Base-by-base conservation (phyloP, 2,797 vertebrate genomes). In the Rhincodon typus region DNA sequence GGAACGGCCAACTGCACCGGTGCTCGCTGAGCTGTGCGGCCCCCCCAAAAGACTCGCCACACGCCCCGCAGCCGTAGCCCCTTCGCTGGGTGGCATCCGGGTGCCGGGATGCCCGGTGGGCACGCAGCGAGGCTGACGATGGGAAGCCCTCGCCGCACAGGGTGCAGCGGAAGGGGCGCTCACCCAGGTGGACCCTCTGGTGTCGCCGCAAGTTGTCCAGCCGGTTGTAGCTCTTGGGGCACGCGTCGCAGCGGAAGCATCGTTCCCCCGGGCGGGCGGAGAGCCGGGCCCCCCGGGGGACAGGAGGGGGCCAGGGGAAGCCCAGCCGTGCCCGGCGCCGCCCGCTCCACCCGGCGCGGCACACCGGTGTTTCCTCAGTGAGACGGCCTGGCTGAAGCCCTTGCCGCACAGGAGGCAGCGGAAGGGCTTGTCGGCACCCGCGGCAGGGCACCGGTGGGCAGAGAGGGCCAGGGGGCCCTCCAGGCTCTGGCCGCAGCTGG, bases 341-440 rank as follows among this genome's bases (percentile, higher is more conserved):
- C 23, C 46, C 2, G 7, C 1, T 23, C 86, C 99, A 27, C 97
- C 97, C 6, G 97, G 82, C 96, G 98, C 98, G 0, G 98, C 98
- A 0, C 99, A 99, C 96, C 99, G 99, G 98, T 99, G 99, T 96
- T 99, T 97, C 96, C 99, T 98, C 96, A 99, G 97, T 96, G 99
- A 99, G 0, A 98, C 98, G 0, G 99, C 99, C 96, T 99, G 99
- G 97, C 98, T 99, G 97, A 99, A 99, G 97, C 99, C 99, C 95
- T 99, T 99, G 97, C 99, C 98, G 97, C 99, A 99, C 8, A 99
- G 98, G 2, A 98, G 98, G 96, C 99, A 99, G 97, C 99, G 99
- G 97, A 99, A 99, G 95, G 99, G 98, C 97, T 99, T 99, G 97
- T 99, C 99, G 88, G 99, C 70, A 3, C 98, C 96, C 98, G 98